Conservation (phyloP, 2,113 vertebrate genomes). For the Australoheros scitulus region DNA sequence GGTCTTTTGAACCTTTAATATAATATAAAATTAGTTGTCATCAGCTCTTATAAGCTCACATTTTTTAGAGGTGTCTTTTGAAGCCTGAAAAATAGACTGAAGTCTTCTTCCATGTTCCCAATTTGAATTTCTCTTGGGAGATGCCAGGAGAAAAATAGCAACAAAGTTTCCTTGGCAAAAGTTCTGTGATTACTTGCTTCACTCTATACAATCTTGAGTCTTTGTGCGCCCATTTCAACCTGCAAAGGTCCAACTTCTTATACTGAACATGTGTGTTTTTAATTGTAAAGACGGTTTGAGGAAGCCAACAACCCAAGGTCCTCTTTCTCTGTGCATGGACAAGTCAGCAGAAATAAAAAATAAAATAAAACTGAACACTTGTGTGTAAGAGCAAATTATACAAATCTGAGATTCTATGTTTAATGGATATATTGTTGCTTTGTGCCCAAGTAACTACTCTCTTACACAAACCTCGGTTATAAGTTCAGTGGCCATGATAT, state of each 20-base stretch:
- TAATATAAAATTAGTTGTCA: neutral
- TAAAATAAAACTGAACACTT: neutral
- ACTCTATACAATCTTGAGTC: neutral
- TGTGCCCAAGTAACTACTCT: neutral
- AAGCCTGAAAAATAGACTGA: neutral
- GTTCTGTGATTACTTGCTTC: neutral
- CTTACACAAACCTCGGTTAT: neutral
- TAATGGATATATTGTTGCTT: neutral
- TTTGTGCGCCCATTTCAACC: neutral
- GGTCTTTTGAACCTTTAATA: neutral
- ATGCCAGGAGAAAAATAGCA: neutral
- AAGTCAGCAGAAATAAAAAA: neutral
- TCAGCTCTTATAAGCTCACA: neutral
- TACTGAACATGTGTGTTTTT: neutral
- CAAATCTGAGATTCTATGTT: neutral
- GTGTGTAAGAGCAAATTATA: neutral
- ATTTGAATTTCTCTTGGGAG: neutral
- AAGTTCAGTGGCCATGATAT: neutral
- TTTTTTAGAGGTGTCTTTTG: neutral
- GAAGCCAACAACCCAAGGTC: neutral
- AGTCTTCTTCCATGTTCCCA: rapidly evolving
- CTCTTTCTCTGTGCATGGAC: neutral
- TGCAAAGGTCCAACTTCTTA: neutral
- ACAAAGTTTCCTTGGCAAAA: neutral
- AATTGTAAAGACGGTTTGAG: neutral